A percentile compares a stretch with the other conserved stretches of the same genome.
Conservation (phyloP, 2,888 invertebrate genomes). For the Eupithecia centaureata region DNA sequence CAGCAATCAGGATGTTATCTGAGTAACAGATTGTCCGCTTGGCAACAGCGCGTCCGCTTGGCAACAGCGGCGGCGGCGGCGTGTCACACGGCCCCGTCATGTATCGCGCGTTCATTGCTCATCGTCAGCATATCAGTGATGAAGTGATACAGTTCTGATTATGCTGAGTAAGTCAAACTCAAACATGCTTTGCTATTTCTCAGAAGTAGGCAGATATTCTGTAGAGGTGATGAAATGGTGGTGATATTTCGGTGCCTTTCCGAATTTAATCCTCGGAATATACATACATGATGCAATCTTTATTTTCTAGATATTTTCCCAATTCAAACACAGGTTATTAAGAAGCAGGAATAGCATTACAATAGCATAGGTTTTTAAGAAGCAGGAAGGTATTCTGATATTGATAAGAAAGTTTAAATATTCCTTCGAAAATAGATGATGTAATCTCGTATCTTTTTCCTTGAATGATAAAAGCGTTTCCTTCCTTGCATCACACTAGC, state of each 20-base stretch:
- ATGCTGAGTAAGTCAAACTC: background rate
- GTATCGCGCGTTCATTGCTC: background rate
- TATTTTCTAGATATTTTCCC: background rate
- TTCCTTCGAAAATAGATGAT: background rate
- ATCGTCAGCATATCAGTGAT: background rate
- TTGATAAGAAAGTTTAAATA: background rate
- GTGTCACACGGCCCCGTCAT: background rate
- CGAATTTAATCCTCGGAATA: background rate
- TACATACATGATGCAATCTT: background rate
- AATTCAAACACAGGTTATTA: background rate
- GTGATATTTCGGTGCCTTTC: too few species aligned
- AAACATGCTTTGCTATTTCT: background rate
- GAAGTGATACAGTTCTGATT: background rate
- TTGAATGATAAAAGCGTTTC: conserved; percentile 1
- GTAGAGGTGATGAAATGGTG: background rate
- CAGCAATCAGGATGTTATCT: too few species aligned
- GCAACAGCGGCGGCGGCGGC: background rate
- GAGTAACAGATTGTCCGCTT: too few species aligned
- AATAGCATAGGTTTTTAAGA: background rate
- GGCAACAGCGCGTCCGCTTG: too few species aligned
- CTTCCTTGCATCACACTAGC: background rate
- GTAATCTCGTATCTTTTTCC: background rate
- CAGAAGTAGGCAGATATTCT: background rate
- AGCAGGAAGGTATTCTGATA: background rate
- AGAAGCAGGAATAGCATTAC: background rate